Evolutionary conservation across 2,888 invertebrate species (phyloP), one percentile per base, ranked within the genome.

Genomic region (Perdita meconis): DNA sequence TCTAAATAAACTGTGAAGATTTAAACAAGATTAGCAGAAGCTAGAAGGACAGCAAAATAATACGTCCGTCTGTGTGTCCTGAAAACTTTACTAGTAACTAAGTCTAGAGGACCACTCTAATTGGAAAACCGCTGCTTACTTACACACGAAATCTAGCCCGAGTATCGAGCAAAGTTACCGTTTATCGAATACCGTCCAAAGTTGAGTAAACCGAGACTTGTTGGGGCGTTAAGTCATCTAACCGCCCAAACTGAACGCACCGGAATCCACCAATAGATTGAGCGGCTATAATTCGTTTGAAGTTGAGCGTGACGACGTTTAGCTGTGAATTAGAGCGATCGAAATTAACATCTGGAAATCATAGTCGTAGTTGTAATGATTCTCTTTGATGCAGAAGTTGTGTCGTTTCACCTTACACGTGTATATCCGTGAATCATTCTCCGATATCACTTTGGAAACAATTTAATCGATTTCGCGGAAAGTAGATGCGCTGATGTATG

Each of bases 171-270:
- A 40, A 64, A 64, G 19, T 67, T 57, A 34, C 26, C 47, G 50
- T 59, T 47, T 59, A 67, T 59, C 8, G 50, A 59, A 59, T 26
- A 36, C 47, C 44, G 10, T 10, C 16, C 3, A 36, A 59, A 59
- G 59, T 67, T 67, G 5, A 47, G 38, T 50, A 50, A 67, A 67
- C 56, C 34, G 47, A 67, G 47, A 67, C 47, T 12, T 36, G 47
- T 38, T 67, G 47, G 59, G 30, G n/a, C 26, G 47, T 59, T 50
- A 50, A 59, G 57, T 66, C 66, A 16, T 47, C 22, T 47, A 66
- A 57, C 47, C 34, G 24, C 36, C 12, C 34, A 47, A 34, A 34
- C 34, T 47, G 22, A 66, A 47, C 16, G n/a, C 24, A 36, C 24
- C 24, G 24, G 16, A 66, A 57, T 57, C 47, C 57, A 22, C 55